phyloP scores from a whole-genome alignment of 92 coral and sea anemone genomes.

The Scolanthus callimorphus region DNA sequence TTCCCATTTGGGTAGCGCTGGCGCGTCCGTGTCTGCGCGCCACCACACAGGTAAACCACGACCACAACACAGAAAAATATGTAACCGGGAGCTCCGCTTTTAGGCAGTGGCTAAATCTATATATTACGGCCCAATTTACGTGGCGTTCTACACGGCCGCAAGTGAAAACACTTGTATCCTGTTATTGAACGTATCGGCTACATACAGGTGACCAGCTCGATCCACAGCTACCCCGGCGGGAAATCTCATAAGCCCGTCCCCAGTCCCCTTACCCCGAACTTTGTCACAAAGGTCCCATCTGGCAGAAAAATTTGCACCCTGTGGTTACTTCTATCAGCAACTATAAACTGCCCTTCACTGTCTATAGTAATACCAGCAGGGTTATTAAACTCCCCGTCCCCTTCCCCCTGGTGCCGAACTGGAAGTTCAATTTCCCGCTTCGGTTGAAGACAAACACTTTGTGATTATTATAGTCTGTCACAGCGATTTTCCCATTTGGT shows the following conservation, averaged over 20 bases:
- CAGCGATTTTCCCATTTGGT: conserved; percentile 43
- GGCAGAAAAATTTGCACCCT: conserved; percentile 77
- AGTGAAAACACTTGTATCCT: conserved; percentile 73
- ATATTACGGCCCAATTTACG: too few relatives aligned
- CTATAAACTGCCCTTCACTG: conserved; percentile 60
- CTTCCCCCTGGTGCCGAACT: conserved; percentile 69
- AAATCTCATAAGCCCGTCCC: conserved; percentile 70
- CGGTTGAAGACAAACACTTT: conserved; percentile 46
- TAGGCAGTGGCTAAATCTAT: too few relatives aligned
- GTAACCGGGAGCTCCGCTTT: too few relatives aligned
- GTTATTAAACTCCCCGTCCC: conserved; percentile 67
- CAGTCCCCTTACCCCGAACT: conserved; percentile 79
- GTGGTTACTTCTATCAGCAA: conserved; percentile 79
- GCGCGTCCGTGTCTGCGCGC: too few relatives aligned
- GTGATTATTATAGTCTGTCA: conserved; percentile 69
- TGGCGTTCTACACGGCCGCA: conserved; percentile 45
- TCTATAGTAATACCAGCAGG: conserved; percentile 84
- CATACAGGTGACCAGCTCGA: conserved; percentile 58
- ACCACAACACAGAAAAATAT: too few relatives aligned
- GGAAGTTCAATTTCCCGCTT: conserved; percentile 44
- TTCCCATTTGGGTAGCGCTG: too few relatives aligned
- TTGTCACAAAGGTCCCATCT: conserved; percentile 65
- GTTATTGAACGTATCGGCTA: conserved; percentile 76
- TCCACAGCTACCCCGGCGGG: conserved; percentile 82
- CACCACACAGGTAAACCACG: too few relatives aligned